phyloP scores from a whole-genome alignment of 2,797 vertebrate species.

The Orestias chungarensis region DNA sequence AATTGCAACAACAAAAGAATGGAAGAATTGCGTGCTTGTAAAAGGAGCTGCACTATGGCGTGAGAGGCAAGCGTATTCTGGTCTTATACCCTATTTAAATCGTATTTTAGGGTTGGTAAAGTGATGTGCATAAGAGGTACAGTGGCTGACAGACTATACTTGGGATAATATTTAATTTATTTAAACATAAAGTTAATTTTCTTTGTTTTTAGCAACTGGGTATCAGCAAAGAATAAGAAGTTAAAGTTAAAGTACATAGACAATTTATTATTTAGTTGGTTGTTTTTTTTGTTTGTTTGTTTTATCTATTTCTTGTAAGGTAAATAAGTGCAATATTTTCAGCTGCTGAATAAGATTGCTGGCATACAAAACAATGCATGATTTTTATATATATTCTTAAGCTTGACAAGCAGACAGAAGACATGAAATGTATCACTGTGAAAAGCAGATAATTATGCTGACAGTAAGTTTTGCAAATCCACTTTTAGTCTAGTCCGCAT shows the following conservation, averaged over 20 bases:
- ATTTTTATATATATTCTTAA: slow-evolving; percentile 47
- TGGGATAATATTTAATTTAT: not conserved
- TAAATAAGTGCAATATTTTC: slow-evolving; percentile 10
- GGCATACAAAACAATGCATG: slow-evolving; percentile 31
- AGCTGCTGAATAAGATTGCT: slow-evolving; percentile 23
- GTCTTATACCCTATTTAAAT: not conserved
- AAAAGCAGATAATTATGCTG: slow-evolving; percentile 49
- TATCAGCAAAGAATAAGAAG: not conserved
- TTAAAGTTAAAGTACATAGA: no score
- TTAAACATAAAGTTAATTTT: not conserved
- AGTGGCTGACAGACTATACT: not conserved
- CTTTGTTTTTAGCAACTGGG: not conserved
- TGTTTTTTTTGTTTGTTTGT: no score
- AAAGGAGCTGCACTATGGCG: no score
- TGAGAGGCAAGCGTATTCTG: not conserved
- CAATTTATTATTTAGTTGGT: no score
- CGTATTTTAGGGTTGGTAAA: not conserved
- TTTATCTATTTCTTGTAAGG: slow-evolving; percentile 8
- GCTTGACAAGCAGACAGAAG: slow-evolving; percentile 49
- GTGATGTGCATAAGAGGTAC: not conserved
- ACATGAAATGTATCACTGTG: slow-evolving; percentile 50
- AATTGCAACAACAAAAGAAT: not conserved
- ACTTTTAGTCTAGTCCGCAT: slow-evolving; percentile 28
- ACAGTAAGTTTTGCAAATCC: slow-evolving; percentile 56
- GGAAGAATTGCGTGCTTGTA: not conserved